phyloP scores from a whole-genome alignment of 35 echinoderm and acorn worm genomes.

The Heliocidaris erythrogramma region DNA sequence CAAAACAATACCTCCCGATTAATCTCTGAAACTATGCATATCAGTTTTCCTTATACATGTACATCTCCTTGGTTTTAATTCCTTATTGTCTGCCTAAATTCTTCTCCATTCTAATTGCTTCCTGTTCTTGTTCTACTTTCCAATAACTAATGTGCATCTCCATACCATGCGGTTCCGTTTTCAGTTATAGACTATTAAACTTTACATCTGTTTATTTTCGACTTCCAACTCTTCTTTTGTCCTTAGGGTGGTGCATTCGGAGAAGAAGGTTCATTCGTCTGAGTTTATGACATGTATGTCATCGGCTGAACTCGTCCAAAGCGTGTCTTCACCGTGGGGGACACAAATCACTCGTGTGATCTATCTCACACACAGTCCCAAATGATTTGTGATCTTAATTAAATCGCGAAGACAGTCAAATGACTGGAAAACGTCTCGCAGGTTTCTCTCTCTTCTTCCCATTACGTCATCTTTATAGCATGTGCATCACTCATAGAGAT shows the following conservation, averaged over 20 bases:
- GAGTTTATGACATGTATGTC: not conserved
- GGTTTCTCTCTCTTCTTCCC: not conserved
- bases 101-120: not conserved
- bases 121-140: not conserved
- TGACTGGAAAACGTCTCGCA: not conserved
- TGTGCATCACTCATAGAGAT: not conserved
- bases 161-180: not conserved
- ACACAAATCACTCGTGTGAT: constrained; percentile 9
- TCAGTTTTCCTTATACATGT: no score
- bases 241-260: not conserved
- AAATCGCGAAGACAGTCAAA: constrained; percentile 13
- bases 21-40: no score
- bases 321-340: not conserved
- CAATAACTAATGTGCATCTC: no score
- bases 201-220: not conserved
- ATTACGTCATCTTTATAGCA: not conserved
- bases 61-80: no score
- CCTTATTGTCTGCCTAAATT: no score
- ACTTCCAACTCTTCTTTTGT: not conserved
- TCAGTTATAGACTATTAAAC: not conserved
- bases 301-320: not conserved
- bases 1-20: no score
- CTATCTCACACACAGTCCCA: not conserved
- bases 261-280: not conserved
- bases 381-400: constrained; percentile 41